These are phyloP conservation scores for Clivina fossor DNA, from an alignment of 2,888 invertebrate genomes.

Conservation along the genomic window DNA sequence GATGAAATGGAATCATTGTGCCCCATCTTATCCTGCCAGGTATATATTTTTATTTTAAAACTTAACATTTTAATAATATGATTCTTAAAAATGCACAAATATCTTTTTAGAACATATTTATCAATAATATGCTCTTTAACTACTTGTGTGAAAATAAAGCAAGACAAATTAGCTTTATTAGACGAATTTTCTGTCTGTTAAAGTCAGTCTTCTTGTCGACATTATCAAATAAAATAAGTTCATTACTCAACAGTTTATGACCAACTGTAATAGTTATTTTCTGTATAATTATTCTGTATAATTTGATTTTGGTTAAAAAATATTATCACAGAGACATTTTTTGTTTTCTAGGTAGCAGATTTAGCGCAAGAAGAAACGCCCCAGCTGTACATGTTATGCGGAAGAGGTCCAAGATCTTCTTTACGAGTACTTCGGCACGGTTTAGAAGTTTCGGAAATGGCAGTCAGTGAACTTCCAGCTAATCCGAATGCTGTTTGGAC, in stretches of 20 bases:
- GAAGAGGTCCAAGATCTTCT: conserved; percentile 92
- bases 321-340: too few species aligned
- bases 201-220: too few species aligned
- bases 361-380: conserved; percentile 98
- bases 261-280: too few species aligned
- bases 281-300: too few species aligned
- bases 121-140: too few species aligned
- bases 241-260: too few species aligned
- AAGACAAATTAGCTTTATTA: too few species aligned
- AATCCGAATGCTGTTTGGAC: conserved; percentile 99
- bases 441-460: conserved; percentile 99
- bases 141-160: too few species aligned
- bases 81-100: neutral
- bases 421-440: conserved; percentile 93
- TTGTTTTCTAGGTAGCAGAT: conserved; percentile 81
- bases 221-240: too few species aligned
- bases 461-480: conserved; percentile 98
- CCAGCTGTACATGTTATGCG: conserved; percentile 95
- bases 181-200: neutral
- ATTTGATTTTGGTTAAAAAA: too few species aligned
- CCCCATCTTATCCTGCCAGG: conserved; percentile 80
- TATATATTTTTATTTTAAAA: conserved; percentile 47
- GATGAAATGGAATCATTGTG: conserved; percentile 97
- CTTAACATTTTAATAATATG: neutral
- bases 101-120: too few species aligned